Evolutionary conservation across 2,797 vertebrate species (phyloP).

Genomic region (Mus minutoides): DNA sequence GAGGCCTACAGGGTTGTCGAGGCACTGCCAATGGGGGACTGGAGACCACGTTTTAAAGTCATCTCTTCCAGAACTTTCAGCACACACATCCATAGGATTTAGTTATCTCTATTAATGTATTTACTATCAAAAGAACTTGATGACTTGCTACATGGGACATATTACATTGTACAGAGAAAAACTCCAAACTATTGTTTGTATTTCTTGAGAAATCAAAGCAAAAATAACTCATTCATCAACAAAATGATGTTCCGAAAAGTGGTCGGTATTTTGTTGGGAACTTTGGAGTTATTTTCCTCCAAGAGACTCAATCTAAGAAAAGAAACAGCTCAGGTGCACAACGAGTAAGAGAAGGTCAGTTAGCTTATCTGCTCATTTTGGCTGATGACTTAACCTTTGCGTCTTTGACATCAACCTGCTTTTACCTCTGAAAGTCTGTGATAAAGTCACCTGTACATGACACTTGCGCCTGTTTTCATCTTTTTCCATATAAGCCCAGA

Average conservation of each 20-base stretch:
- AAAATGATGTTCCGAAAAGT: background rate
- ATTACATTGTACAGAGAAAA: background rate
- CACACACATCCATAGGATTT: background rate
- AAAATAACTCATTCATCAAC: background rate
- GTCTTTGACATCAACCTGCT: slow-evolving; percentile 3
- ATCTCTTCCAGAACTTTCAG: background rate
- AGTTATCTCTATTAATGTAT: background rate
- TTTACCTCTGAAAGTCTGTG: slow-evolving; percentile 7
- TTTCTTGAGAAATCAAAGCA: slow-evolving; percentile 33
- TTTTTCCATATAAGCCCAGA: background rate
- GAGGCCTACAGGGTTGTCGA: background rate
- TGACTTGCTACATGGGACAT: background rate
- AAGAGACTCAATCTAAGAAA: background rate
- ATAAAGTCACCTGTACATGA: background rate
- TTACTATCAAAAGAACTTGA: slow-evolving; percentile 7
- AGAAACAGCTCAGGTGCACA: background rate
- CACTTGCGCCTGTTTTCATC: background rate
- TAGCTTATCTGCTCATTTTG: background rate
- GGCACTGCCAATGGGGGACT: background rate
- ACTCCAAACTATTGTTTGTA: background rate
- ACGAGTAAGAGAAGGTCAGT: background rate
- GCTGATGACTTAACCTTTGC: background rate
- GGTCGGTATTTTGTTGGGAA: background rate
- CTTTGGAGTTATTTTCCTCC: background rate
- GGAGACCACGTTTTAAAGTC: background rate